Conservation (phyloP, 2,888 invertebrate genomes). For the Trachelus troglodyta region DNA sequence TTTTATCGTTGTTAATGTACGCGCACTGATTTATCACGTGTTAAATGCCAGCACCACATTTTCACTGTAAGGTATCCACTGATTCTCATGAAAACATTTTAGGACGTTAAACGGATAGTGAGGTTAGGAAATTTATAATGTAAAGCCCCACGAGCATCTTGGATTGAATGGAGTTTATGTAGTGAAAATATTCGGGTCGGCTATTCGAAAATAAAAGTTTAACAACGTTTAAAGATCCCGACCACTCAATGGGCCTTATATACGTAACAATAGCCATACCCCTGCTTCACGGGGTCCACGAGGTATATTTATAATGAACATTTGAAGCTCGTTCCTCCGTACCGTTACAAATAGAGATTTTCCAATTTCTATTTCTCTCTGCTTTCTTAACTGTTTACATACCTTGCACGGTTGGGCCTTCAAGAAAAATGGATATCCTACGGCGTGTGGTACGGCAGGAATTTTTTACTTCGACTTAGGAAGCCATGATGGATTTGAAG, state of each 20-base stretch:
- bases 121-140: no score
- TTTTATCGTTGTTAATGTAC: no score
- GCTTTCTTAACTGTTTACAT: no score
- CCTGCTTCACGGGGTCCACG: conserved; percentile 15
- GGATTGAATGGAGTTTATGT: conserved; percentile 25
- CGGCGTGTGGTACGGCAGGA: background rate
- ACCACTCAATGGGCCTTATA: conserved; percentile 32
- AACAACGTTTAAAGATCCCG: conserved; percentile 41
- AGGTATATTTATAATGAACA: conserved; percentile 15
- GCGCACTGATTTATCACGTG: no score
- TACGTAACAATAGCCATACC: conserved; percentile 26
- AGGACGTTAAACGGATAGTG: no score
- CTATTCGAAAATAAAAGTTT: conserved; percentile 45
- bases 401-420: no score
- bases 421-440: background rate
- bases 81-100: no score
- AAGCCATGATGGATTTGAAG: no score
- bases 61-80: no score
- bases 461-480: background rate
- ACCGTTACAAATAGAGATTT: conserved; percentile 31
- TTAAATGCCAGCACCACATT: no score
- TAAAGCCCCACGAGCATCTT: no score
- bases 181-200: conserved; percentile 37
- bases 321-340: conserved; percentile 4
- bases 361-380: conserved; percentile 13